Conservation (phyloP, 2,113 vertebrate genomes). For the Stigmatopora nigra region DNA sequence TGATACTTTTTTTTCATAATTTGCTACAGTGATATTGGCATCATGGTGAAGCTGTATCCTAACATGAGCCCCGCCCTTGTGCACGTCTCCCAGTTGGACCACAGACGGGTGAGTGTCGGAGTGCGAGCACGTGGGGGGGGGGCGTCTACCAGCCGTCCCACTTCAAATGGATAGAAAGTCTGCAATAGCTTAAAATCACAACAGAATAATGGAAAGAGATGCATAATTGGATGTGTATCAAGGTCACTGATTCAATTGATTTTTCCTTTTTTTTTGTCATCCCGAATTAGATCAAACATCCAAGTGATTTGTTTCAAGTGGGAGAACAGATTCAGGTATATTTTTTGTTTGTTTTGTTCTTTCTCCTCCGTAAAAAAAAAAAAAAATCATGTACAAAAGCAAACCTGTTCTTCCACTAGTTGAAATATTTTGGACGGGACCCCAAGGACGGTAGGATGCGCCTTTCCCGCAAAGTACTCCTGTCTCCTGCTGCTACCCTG, state of each 20-base stretch:
- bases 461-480: slow-evolving; percentile 91
- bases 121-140: neutral
- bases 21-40: slow-evolving; percentile 80
- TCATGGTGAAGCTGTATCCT: slow-evolving; percentile 95
- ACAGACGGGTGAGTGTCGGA: slow-evolving; percentile 79
- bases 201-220: too few species aligned
- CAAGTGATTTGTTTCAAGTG: slow-evolving; percentile 87
- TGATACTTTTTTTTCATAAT: neutral
- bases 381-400: neutral
- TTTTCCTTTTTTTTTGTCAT: neutral
- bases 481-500: slow-evolving; percentile 72
- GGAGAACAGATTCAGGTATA: slow-evolving; percentile 95
- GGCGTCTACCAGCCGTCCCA: too few species aligned
- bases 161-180: too few species aligned
- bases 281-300: slow-evolving; percentile 83
- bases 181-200: too few species aligned
- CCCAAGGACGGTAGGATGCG: slow-evolving; percentile 96
- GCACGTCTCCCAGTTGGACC: slow-evolving; percentile 95
- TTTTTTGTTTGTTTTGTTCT: neutral
- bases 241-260: too few species aligned
- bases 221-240: neutral
- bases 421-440: slow-evolving; percentile 96
- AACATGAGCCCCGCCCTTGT: slow-evolving; percentile 95
- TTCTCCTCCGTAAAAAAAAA: neutral
- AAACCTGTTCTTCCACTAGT: slow-evolving; percentile 64